phyloP scores from a whole-genome alignment of 2,797 vertebrate genomes.

The Arctocebus calabarensis region DNA sequence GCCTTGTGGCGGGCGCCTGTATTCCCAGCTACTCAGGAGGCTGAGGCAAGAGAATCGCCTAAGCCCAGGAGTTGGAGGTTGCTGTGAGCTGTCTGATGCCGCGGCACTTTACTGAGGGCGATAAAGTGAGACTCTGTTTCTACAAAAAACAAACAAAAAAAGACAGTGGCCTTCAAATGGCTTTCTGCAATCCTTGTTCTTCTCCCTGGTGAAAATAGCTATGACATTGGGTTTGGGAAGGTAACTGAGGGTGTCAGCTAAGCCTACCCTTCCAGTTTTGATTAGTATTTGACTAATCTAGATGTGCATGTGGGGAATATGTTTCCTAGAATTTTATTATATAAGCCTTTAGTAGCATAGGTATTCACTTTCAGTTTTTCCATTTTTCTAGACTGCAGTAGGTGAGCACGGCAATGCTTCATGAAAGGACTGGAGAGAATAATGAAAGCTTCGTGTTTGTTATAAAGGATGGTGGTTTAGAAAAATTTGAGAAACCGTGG shows the following conservation, averaged over 20 bases:
- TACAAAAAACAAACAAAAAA: not conserved
- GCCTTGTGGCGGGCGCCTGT: no score
- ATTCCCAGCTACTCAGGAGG: no score
- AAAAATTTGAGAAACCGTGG: not conserved
- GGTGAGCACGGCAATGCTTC: not conserved
- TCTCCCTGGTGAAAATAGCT: conserved; percentile 24
- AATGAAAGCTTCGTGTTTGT: not conserved
- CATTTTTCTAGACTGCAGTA: not conserved
- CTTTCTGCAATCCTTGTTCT: conserved; percentile 42
- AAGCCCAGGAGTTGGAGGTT: no score
- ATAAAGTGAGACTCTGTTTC: no score
- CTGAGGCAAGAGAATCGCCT: no score
- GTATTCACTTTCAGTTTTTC: conserved; percentile 39
- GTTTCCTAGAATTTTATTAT: conserved; percentile 49
- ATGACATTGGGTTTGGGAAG: conserved; percentile 45
- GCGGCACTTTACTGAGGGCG: no score
- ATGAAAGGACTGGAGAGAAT: not conserved
- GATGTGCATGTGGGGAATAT: not conserved
- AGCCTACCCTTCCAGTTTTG: conserved; percentile 52
- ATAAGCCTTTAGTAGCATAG: not conserved
- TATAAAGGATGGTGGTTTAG: not conserved
- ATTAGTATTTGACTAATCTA: conserved; percentile 51
- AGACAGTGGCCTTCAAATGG: conserved; percentile 26
- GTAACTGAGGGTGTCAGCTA: conserved; percentile 49
- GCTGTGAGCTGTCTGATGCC: no score